Evolutionary conservation across 2,797 vertebrate species (phyloP), one percentile per base, ranked within the genome.

Genomic region (Tamandua tetradactyla): DNA sequence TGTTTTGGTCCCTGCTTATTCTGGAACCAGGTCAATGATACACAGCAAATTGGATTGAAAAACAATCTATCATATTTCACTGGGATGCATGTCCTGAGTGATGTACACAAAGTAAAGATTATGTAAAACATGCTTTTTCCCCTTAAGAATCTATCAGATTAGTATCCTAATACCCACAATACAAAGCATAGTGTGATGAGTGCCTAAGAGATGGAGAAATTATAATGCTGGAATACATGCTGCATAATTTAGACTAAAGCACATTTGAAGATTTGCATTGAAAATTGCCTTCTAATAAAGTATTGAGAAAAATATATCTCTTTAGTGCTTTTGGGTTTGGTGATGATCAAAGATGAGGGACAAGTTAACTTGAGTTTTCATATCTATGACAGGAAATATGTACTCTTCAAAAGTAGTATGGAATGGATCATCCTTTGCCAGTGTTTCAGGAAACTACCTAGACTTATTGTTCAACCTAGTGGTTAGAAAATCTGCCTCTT

Each of bases 11-110:
- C 57, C 49, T 81, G 10, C 32, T 7, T 84, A 4, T 85, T 81
- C 11, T 64, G n/a, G 25, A 93, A 52, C 1, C 27, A 83, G 37
- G 76, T 92, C 47, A 87, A 25, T 86, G 83, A 71, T 30, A 75
- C 76, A 89, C 8, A 82, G 37, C 10, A 89, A 82, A 92, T 49
- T 91, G 47, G 40, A 84, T 32, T 72, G 35, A 76, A 32, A 94
- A 90, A 57, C 49, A 20, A 2, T 68, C 14, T 93, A 95, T 95
- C 37, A 78, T 44, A 78, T 93, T 49, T 84, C 44, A 89, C 37
- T 59, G 64, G 1, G 62, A 22, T 94, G 64, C 30, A 69, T 95
- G n/a, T 44, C 11, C 17, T 91, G 80, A 72, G 18, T 52, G 40
- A 87, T 55, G 13, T 84, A 10, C 18, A 85, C 40, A 88, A 74